A percentile compares a stretch with the other conserved stretches of the same genome.
These are phyloP conservation scores for Amblyjoppa proteus DNA, from an alignment of 2,888 invertebrate species.

Conservation along the genomic window DNA sequence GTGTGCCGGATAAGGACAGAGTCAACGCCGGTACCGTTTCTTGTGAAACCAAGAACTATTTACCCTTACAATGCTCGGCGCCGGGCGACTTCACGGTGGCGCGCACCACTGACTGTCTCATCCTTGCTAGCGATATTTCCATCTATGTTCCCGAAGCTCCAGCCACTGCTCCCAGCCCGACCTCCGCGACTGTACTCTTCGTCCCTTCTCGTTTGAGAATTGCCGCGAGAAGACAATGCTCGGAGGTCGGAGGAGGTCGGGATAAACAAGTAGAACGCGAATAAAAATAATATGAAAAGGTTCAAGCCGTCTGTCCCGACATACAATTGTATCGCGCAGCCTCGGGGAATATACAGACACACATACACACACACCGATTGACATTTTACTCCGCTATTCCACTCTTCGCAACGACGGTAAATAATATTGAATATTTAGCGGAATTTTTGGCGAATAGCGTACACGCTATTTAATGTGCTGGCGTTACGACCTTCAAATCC, in stretches of 20 bases:
- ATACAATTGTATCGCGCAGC: background rate
- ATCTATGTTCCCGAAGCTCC: background rate
- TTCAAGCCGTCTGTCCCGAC: background rate
- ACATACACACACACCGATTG: background rate
- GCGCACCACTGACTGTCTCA: background rate
- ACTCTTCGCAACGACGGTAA: background rate
- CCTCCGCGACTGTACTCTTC: background rate
- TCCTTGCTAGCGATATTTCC: slow-evolving; percentile 8
- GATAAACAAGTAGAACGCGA: background rate
- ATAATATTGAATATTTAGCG: background rate
- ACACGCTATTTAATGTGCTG: no score
- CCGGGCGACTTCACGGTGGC: slow-evolving; percentile 13
- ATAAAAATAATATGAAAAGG: background rate
- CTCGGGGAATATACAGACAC: background rate
- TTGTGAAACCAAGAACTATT: slow-evolving; percentile 59
- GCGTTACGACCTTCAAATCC: no score
- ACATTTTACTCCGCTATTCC: background rate
- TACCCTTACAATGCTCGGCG: slow-evolving; percentile 33
- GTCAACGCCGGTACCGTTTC: slow-evolving; percentile 53
- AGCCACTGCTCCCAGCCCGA: background rate
- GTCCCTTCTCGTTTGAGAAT: slow-evolving; percentile 18
- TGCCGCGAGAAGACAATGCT: slow-evolving; percentile 13
- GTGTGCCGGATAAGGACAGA: slow-evolving; percentile 6
- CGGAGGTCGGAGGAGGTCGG: background rate
- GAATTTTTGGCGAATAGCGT: no score